Evolutionary conservation across 1,140 invertebrate genomes (phyloP), one percentile per base, ranked within the genome.

Genomic region (Procambarus virginalis): DNA sequence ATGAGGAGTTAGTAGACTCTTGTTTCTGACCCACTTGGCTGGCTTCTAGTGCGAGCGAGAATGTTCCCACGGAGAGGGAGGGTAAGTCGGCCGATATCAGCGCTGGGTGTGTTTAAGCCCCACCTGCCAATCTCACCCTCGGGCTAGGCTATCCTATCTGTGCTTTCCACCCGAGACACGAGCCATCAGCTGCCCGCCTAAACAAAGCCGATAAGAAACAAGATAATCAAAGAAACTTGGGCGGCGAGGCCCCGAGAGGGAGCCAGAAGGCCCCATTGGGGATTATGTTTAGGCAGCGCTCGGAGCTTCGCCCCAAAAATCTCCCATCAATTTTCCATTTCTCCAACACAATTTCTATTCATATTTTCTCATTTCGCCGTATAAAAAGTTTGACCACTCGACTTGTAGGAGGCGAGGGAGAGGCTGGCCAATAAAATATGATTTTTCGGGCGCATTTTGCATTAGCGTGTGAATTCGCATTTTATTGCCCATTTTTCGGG

Each of bases 331-430:
- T 89, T 89, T 89, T 89, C 88, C 88, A 89, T 89, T 89, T 84
- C 88, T 89, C 88, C 88, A 81, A 89, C 88, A 89, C 88, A 89
- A 89, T 89, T 89, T 89, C 88, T 89, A 89, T 89, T 89, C 88
- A 89, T 89, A 89, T 89, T 89, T 89, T 89, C 88, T 89, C 88
- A 89, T 89, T 89, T 89, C 88, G 58, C 88, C 75, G 80, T 89
- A 89, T 89, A 89, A 89, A 89, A 89, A 89, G 88, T 89, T 89
- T 89, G 88, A 89, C 88, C 88, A 89, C 88, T 89, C 88, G 81
- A 84, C 88, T 89, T 78, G 81, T 89, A 89, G 88, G 88, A 89
- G 88, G 88, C 88, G 75, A 49, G 45, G 88, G 81, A 82, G 88
- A 70, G 86, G 86, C 68, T 34, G 49, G 60, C 48, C 88, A 89